Evolutionary conservation across 2,888 invertebrate species (phyloP).

Genomic region (Drosophila incognita): DNA sequence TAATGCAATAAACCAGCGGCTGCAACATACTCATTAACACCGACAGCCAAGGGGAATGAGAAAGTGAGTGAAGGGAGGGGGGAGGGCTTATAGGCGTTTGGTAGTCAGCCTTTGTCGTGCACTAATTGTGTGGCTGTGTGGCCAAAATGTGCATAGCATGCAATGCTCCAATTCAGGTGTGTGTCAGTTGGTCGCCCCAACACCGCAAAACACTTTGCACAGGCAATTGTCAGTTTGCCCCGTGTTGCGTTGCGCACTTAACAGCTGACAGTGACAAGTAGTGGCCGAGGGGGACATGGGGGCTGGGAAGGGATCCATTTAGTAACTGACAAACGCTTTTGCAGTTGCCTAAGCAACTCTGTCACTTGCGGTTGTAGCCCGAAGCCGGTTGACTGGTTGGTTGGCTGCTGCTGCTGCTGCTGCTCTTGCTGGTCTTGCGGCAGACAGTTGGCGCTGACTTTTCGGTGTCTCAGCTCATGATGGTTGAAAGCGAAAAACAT

Average conservation of each 20-base stretch:
- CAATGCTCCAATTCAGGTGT: slow-evolving; percentile 81
- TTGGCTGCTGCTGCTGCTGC: slow-evolving; percentile 7
- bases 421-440: slow-evolving; percentile 5
- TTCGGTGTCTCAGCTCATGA: slow-evolving; percentile 16
- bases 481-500: slow-evolving; percentile 3
- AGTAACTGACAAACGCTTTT: slow-evolving; percentile 55
- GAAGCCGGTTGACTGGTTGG: slow-evolving; percentile 12
- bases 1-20: slow-evolving; percentile 78
- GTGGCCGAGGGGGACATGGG: background rate
- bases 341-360: slow-evolving; percentile 70
- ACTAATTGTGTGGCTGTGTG: slow-evolving; percentile 72
- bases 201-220: slow-evolving; percentile 75
- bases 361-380: slow-evolving; percentile 70
- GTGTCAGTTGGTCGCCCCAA: slow-evolving; percentile 75
- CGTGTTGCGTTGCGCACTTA: slow-evolving; percentile 14
- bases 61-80: background rate
- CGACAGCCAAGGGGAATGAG: slow-evolving; percentile 58
- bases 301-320: slow-evolving; percentile 42
- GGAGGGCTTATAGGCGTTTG: background rate
- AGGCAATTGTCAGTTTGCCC: slow-evolving; percentile 73
- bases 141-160: slow-evolving; percentile 76
- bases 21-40: slow-evolving; percentile 74
- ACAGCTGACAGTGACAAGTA: slow-evolving; percentile 41
- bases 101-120: slow-evolving; percentile 67
- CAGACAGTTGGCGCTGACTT: slow-evolving; percentile 22